These are phyloP conservation scores for Falco cherrug DNA, from an alignment of 2,797 vertebrate genomes.

Conservation along the genomic window DNA sequence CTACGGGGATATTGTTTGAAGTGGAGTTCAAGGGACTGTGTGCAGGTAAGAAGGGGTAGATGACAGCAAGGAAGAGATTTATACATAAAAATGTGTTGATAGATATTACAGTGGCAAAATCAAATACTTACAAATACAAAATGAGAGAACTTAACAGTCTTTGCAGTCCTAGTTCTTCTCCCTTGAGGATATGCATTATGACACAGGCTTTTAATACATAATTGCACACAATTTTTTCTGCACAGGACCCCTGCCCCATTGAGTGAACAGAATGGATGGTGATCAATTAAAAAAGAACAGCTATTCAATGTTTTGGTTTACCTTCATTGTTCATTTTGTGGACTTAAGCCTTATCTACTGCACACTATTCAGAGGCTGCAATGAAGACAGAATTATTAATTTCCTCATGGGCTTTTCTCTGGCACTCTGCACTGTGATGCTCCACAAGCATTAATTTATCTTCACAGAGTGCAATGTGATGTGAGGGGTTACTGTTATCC, in stretches of 20 bases:
- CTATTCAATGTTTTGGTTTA: conserved; percentile 58
- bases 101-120: neutral
- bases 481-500: conserved; percentile 23
- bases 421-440: neutral
- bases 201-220: neutral
- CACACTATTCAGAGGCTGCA: conserved; percentile 14
- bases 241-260: neutral
- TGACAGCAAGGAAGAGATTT: neutral
- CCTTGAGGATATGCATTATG: neutral
- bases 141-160: neutral
- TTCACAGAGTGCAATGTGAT: conserved; percentile 4
- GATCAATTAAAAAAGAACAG: conserved; percentile 46
- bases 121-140: neutral
- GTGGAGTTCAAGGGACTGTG: neutral
- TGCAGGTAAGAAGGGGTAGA: neutral
- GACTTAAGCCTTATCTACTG: conserved; percentile 48
- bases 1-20: neutral
- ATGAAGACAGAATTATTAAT: conserved; percentile 65
- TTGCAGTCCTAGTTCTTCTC: neutral
- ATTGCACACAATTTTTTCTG: neutral
- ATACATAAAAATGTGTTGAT: neutral
- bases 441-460: conserved; percentile 39
- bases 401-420: conserved; percentile 48
- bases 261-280: conserved; percentile 32
- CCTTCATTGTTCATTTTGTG: conserved; percentile 41